Evolutionary conservation across 2,797 vertebrate species (phyloP), one percentile per base, ranked within the genome.

Genomic region (Muraenolepis orangiensis): DNA sequence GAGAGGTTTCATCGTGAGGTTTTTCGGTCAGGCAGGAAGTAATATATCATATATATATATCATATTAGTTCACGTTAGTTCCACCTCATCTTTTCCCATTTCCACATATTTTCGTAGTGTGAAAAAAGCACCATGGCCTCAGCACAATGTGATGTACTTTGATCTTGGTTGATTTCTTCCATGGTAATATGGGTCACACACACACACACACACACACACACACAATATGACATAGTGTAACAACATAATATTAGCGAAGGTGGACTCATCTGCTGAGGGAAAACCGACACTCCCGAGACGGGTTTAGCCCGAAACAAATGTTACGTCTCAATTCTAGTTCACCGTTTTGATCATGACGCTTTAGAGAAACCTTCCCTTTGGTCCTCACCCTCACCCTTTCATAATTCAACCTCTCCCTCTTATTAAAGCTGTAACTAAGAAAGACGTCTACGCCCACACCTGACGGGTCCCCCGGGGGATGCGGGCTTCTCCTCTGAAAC

Each of bases 1-100:
- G 46, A 51, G 46, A 51, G 20, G 20, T 57, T 57, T 5, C 46
- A 66, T 66, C 28, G 29, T 66, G 23, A 14, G 64, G 12, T 57
- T 88, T 91, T 89, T 87, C 90, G 92, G 91, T 90, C 86, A 85
- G 80, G 90, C 90, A 91, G 90, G 92, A 92, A 89, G 91, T 90
- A 91, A 93, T 93, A 90, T n/a, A n/a, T n/a, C n/a, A n/a, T n/a
- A n/a, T n/a, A n/a, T n/a, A n/a, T n/a, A n/a, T n/a, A n/a, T n/a
- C 84, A 89, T 83, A 78, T 84, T 80, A 81, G 80, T 81, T 84
- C 64, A 2, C 6, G 81, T 85, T 78, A 68, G 76, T 72, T 82
- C 8, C 74, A 87, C 89, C 88, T 85, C 77, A 68, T 77, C 84
- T 84, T 84, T 86, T 80, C 84, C 87, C 86, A 79, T 88, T 16